These are phyloP conservation scores for Cirrhinus mrigala DNA, from an alignment of 2,797 vertebrate genomes.

Conservation along the genomic window DNA sequence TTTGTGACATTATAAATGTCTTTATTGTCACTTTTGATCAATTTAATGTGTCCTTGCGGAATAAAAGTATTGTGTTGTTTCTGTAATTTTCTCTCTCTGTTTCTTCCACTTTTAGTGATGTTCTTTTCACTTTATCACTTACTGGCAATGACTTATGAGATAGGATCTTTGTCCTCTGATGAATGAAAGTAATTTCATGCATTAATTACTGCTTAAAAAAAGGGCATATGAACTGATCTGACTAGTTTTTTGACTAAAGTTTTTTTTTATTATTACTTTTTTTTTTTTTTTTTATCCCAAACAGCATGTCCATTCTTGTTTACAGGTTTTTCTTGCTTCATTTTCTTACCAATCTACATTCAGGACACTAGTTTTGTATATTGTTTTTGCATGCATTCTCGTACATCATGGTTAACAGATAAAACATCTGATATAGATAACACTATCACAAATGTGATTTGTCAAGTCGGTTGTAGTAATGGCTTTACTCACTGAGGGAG, in stretches of 20 bases:
- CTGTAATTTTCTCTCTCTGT: background rate
- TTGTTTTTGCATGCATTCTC: conserved; percentile 11
- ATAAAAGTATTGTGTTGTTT: background rate
- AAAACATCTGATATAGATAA: conserved; percentile 11
- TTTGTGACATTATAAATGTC: background rate
- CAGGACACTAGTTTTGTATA: background rate
- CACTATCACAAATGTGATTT: conserved; percentile 23
- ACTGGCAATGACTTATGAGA: background rate
- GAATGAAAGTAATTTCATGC: background rate
- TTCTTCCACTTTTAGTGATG: background rate
- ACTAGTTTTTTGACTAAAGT: background rate
- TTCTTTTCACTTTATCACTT: background rate
- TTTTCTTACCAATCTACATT: background rate
- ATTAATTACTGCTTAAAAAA: background rate
- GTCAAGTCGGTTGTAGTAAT: background rate
- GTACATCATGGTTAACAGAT: conserved; percentile 11
- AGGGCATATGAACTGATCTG: background rate
- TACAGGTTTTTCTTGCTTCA: background rate
- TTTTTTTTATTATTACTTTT: background rate
- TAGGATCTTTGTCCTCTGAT: background rate
- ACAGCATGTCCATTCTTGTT: background rate
- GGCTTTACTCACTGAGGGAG: background rate
- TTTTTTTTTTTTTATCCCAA: background rate
- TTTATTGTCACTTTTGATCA: background rate
- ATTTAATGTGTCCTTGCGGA: background rate